A percentile compares a stretch with the other conserved stretches of the same genome.
phyloP scores from a whole-genome alignment of 1,140 invertebrate species.

The Zaprionus africanus region DNA sequence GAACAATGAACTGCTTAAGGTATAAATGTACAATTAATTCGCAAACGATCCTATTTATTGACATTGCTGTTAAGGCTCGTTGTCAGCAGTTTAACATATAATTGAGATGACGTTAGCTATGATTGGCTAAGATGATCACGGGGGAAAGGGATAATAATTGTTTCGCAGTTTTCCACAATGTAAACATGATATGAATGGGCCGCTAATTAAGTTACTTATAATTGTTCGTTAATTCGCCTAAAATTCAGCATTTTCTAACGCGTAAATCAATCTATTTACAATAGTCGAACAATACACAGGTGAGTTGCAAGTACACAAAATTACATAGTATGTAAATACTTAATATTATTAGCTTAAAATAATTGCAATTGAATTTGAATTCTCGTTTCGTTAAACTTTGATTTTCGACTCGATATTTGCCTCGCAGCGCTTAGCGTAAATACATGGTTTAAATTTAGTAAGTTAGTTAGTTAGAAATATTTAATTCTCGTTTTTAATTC shows the following conservation, averaged over 20 bases:
- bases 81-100: background rate
- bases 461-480: slow-evolving; percentile 20
- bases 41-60: background rate
- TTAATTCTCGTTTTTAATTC: slow-evolving; percentile 33
- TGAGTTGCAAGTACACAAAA: slow-evolving; percentile 27
- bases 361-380: slow-evolving; percentile 79
- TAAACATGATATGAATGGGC: slow-evolving; percentile 40
- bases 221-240: slow-evolving; percentile 65
- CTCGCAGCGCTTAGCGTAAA: slow-evolving; percentile 61
- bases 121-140: background rate
- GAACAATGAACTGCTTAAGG: background rate
- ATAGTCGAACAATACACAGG: slow-evolving; percentile 61
- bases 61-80: slow-evolving; percentile 1
- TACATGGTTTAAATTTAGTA: slow-evolving; percentile 45
- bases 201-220: slow-evolving; percentile 45
- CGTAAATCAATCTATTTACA: slow-evolving; percentile 69
- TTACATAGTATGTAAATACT: slow-evolving; percentile 48
- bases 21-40: background rate
- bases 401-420: slow-evolving; percentile 65
- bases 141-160: background rate
- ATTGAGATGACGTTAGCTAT: background rate
- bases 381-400: slow-evolving; percentile 59
- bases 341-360: slow-evolving; percentile 65
- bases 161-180: slow-evolving; percentile 51
- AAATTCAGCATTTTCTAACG: slow-evolving; percentile 69